These are phyloP conservation scores for Drosophila anomalipes DNA, from an alignment of 2,888 invertebrate genomes.

Conservation along the genomic window DNA sequence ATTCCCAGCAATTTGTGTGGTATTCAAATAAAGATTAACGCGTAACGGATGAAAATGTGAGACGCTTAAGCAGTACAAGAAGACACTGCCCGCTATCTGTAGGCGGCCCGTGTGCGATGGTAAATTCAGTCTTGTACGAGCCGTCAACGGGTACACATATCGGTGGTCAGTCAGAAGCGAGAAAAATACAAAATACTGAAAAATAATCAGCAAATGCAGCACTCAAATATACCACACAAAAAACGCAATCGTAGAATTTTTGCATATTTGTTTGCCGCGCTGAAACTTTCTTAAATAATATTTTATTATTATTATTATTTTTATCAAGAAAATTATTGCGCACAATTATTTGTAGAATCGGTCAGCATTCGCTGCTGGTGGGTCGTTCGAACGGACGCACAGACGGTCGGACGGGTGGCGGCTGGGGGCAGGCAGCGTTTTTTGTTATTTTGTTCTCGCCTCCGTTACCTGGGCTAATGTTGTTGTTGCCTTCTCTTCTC, in stretches of 20 bases:
- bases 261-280: conserved; percentile 47
- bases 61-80: conserved; percentile 64
- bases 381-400: conserved; percentile 17
- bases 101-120: conserved; percentile 87
- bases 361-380: conserved; percentile 40
- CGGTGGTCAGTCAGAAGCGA: conserved; percentile 76
- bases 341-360: conserved; percentile 57
- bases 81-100: conserved; percentile 88
- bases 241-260: conserved; percentile 22
- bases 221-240: conserved; percentile 50
- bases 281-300: conserved; percentile 37
- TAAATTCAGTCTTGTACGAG: conserved; percentile 88
- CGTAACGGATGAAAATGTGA: conserved; percentile 62
- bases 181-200: conserved; percentile 52
- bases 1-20: conserved; percentile 11
- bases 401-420: conserved; percentile 11
- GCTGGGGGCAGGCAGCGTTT: conserved; percentile 28
- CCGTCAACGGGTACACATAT: conserved; percentile 86
- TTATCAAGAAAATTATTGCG: conserved; percentile 59
- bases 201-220: conserved; percentile 49
- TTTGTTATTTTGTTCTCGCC: conserved; percentile 63
- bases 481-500: conserved; percentile 80
- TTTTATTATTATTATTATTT: conserved; percentile 42
- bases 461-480: conserved; percentile 54
- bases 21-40: conserved; percentile 56